Conservation (phyloP, 2,113 vertebrate species). For the Cepphus grylle region DNA sequence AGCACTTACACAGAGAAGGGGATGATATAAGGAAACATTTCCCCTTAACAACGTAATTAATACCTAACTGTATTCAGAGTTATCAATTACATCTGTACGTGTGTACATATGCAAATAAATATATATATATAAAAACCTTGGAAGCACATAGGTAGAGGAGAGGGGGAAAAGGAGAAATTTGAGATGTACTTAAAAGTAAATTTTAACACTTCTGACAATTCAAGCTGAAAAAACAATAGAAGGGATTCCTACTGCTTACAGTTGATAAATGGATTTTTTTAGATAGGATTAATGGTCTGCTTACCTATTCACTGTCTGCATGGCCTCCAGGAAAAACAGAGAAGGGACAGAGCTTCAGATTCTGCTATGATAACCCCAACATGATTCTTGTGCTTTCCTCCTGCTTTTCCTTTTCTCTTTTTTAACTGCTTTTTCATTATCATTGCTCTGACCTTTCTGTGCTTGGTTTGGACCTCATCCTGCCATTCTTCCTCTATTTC, state of each 20-base stretch:
- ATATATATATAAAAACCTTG: neutral
- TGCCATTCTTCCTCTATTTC: neutral
- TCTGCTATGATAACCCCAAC: neutral
- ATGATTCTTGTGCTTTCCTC: neutral
- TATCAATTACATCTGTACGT: neutral
- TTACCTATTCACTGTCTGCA: neutral
- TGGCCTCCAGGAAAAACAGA: slow-evolving; percentile 32
- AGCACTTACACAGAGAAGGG: neutral
- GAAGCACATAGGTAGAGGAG: neutral
- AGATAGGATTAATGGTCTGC: neutral
- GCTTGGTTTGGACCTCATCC: neutral
- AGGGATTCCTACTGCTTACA: neutral
- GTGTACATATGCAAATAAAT: neutral
- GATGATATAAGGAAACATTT: neutral
- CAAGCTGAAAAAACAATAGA: slow-evolving; percentile 43
- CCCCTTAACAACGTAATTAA: neutral
- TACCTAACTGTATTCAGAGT: neutral
- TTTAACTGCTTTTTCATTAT: neutral
- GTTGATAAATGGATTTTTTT: slow-evolving; percentile 11
- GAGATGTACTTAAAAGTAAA: neutral
- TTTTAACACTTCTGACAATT: neutral
- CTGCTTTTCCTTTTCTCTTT: neutral
- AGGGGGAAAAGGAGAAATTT: neutral
- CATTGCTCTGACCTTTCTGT: neutral
- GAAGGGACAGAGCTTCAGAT: neutral